Conservation (phyloP, 1,140 invertebrate genomes). For the Chrysomallon squamiferum region DNA sequence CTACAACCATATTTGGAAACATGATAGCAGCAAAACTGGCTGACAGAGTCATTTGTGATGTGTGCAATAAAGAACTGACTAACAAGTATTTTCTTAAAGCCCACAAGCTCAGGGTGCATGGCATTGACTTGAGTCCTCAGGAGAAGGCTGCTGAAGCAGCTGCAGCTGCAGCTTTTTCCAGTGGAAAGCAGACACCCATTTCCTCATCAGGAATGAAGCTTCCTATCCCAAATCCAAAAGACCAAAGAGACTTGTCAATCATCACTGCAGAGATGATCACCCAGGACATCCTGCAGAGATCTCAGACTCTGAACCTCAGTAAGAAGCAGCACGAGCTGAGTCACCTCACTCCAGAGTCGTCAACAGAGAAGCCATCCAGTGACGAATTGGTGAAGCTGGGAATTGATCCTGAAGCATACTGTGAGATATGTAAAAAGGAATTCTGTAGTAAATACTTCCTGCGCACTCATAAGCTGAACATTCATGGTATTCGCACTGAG, state of each 20-base stretch:
- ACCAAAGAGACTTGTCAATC: constrained; percentile 5
- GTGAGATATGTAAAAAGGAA: constrained; percentile 71
- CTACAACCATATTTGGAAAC: constrained; percentile 57
- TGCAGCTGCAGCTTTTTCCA: not conserved
- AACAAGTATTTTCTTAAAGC: constrained; percentile 99
- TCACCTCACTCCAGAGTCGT: constrained; percentile 11
- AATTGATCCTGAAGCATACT: constrained; percentile 89
- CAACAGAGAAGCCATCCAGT: constrained; percentile 46
- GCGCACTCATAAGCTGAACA: constrained; percentile 58
- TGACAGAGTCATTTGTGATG: constrained; percentile 85
- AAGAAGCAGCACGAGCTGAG: not conserved
- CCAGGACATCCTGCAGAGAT: not conserved
- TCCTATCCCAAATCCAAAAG: constrained; percentile 5
- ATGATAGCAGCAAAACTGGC: constrained; percentile 66
- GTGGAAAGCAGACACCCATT: not conserved
- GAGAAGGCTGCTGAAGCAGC: not conserved
- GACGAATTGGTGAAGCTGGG: constrained; percentile 60
- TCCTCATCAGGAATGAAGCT: not conserved
- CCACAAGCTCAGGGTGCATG: constrained; percentile 99
- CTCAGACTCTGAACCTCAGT: not conserved
- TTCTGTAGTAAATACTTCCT: constrained; percentile 68
- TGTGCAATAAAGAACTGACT: constrained; percentile 97
- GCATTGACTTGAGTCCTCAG: constrained; percentile 69
- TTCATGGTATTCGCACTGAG: constrained; percentile 52
- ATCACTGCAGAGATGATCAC: constrained; percentile 6